Percentiles rank a stretch among this genome's conserved stretches.
phyloP scores from a whole-genome alignment of 2,888 invertebrate species.

The Drosophila sordidula region DNA sequence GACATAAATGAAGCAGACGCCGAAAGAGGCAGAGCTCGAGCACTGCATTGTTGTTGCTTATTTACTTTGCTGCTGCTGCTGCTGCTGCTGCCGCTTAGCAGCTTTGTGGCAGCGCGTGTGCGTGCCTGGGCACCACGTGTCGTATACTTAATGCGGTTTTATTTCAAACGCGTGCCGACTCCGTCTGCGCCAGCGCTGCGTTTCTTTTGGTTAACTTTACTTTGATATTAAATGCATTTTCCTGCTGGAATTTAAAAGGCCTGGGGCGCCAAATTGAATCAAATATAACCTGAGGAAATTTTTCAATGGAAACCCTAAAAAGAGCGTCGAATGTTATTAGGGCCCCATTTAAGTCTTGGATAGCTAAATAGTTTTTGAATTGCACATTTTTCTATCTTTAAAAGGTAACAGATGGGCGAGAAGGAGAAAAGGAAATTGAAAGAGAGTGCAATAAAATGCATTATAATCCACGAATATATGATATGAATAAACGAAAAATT shows the following conservation, averaged over 20 bases:
- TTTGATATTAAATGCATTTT: constrained; percentile 45
- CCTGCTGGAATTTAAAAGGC: constrained; percentile 27
- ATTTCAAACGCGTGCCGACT: constrained; percentile 66
- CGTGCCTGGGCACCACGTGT: constrained; percentile 63
- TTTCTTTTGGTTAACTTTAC: constrained; percentile 27
- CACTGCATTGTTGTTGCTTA: constrained; percentile 33
- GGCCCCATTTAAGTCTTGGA: constrained; percentile 1
- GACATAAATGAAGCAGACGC: constrained; percentile 72
- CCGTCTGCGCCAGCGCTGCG: constrained; percentile 21
- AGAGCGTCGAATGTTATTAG: constrained; percentile 7
- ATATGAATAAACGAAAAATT: too few relatives aligned
- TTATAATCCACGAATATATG: too few relatives aligned
- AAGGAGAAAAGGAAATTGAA: neutral
- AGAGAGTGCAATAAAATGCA: neutral
- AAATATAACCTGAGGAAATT: constrained; percentile 17
- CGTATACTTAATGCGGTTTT: constrained; percentile 76
- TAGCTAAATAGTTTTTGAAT: constrained; percentile 5
- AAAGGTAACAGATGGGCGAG: neutral
- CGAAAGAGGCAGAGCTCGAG: constrained; percentile 60
- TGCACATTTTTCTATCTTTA: neutral
- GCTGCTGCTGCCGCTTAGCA: constrained; percentile 21
- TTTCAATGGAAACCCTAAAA: constrained; percentile 9
- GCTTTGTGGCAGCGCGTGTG: constrained; percentile 44
- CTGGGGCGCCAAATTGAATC: constrained; percentile 12
- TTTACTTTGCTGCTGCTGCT: constrained; percentile 16